Percentiles rank a stretch among this genome's conserved stretches.
Evolutionary conservation across 2,113 vertebrate genomes (phyloP).

Genomic region (Salvelinus alpinus): DNA sequence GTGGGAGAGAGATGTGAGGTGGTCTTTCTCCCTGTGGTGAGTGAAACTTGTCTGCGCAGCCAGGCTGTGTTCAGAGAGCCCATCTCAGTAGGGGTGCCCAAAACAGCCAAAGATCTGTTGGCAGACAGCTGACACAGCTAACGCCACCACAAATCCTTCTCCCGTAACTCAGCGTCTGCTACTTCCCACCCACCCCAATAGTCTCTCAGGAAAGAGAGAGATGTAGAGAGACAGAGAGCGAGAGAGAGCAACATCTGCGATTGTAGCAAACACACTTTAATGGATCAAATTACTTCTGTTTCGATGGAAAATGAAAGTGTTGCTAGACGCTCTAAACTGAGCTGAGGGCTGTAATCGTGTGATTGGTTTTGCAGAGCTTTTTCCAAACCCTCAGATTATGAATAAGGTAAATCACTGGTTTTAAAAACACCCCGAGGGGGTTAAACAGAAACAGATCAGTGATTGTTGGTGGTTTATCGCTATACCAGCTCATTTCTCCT

Average conservation of each 20-base stretch:
- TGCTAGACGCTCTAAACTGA: slow-evolving; percentile 25
- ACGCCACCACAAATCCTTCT: slow-evolving; percentile 38
- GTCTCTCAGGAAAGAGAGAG: background rate
- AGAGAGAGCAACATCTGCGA: slow-evolving; percentile 62
- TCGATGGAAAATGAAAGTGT: slow-evolving; percentile 66
- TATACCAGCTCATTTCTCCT: slow-evolving; percentile 26
- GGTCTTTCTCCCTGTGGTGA: slow-evolving; percentile 18
- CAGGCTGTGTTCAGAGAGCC: slow-evolving; percentile 32
- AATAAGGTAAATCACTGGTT: slow-evolving; percentile 47
- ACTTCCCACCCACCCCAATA: slow-evolving; percentile 20
- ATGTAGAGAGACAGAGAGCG: background rate
- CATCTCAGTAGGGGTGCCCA: slow-evolving; percentile 34
- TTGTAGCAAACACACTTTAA: slow-evolving; percentile 61
- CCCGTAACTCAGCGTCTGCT: slow-evolving; percentile 22
- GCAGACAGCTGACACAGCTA: slow-evolving; percentile 34
- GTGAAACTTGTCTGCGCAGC: slow-evolving; percentile 30
- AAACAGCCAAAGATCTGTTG: slow-evolving; percentile 44
- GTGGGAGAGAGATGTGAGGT: slow-evolving; percentile 11
- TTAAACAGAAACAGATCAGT: slow-evolving; percentile 50
- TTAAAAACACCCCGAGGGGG: slow-evolving; percentile 51
- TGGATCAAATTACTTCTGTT: slow-evolving; percentile 59
- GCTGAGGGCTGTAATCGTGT: slow-evolving; percentile 51
- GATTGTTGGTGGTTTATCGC: slow-evolving; percentile 42
- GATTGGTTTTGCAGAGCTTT: slow-evolving; percentile 72
- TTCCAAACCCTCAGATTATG: slow-evolving; percentile 55